phyloP scores from a whole-genome alignment of 2,797 vertebrate species.

The Spondyliosoma cantharus region DNA sequence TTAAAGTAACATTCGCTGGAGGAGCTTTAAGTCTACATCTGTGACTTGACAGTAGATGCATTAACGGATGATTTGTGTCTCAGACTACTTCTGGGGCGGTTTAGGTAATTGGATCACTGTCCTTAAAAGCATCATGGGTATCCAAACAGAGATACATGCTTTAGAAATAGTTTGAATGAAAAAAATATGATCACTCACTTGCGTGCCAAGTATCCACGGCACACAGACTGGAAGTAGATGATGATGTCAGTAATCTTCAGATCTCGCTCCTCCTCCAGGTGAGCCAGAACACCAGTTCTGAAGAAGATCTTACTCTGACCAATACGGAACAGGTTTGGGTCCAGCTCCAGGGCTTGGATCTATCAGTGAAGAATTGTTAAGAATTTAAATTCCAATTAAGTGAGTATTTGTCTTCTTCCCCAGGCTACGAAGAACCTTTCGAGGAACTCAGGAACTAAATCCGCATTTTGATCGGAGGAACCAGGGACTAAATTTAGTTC shows the following conservation, averaged over 20 bases:
- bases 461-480: not conserved
- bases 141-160: not conserved
- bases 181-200: conserved; percentile 86
- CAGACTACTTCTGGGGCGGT: not conserved
- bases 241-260: conserved; percentile 99
- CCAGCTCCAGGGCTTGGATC: conserved; percentile 95
- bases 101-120: not conserved
- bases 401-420: not conserved
- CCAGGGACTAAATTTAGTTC: not conserved
- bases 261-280: conserved; percentile 96
- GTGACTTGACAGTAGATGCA: not conserved
- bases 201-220: conserved; percentile 95
- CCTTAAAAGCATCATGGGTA: not conserved
- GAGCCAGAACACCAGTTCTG: conserved; percentile 95
- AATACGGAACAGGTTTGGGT: conserved; percentile 95
- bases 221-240: conserved; percentile 97
- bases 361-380: conserved; percentile 55
- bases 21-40: not conserved
- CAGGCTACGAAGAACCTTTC: not conserved
- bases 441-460: not conserved
- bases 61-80: conserved; percentile 1
- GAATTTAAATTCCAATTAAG: not conserved
- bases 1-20: too few relatives aligned
- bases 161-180: not conserved
- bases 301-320: conserved; percentile 99